These are phyloP conservation scores for Tiliacea aurago DNA, from an alignment of 2,888 invertebrate species.

Conservation along the genomic window DNA sequence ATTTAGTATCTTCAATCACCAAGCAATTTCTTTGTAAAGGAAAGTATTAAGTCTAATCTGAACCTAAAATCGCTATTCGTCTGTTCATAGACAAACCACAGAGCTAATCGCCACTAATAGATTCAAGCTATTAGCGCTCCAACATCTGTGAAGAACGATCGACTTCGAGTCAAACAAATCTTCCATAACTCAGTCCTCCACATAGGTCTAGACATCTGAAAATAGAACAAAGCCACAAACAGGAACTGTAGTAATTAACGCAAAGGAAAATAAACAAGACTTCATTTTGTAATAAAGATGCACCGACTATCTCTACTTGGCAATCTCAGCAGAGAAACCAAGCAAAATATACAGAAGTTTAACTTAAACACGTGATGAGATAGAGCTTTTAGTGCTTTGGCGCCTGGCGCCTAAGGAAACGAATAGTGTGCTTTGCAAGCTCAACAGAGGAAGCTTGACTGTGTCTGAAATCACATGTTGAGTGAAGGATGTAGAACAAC, in stretches of 20 bases:
- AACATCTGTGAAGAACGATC: conserved; percentile 24
- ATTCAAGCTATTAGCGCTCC: conserved; percentile 9
- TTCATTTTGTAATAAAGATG: conserved; percentile 64
- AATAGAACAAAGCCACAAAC: conserved; percentile 59
- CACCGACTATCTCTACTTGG: conserved; percentile 63
- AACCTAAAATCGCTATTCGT: background rate
- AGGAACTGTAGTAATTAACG: conserved; percentile 63
- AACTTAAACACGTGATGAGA: background rate
- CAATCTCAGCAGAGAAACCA: conserved; percentile 58
- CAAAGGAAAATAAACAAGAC: conserved; percentile 59
- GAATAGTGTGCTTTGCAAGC: background rate
- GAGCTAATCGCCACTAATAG: conserved; percentile 18
- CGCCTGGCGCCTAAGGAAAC: background rate
- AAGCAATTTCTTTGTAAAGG: too few relatives aligned
- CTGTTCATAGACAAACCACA: background rate
- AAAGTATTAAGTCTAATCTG: background rate
- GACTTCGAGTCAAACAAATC: conserved; percentile 45
- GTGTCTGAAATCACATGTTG: conserved; percentile 19
- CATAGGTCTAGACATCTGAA: conserved; percentile 55
- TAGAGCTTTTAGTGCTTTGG: background rate
- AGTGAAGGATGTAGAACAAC: conserved; percentile 1
- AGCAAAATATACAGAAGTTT: conserved; percentile 38
- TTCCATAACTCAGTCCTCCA: conserved; percentile 25
- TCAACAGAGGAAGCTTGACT: background rate
- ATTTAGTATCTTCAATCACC: too few relatives aligned